Conservation (phyloP, 2,113 vertebrate species). For the Pteruthius melanotis region DNA sequence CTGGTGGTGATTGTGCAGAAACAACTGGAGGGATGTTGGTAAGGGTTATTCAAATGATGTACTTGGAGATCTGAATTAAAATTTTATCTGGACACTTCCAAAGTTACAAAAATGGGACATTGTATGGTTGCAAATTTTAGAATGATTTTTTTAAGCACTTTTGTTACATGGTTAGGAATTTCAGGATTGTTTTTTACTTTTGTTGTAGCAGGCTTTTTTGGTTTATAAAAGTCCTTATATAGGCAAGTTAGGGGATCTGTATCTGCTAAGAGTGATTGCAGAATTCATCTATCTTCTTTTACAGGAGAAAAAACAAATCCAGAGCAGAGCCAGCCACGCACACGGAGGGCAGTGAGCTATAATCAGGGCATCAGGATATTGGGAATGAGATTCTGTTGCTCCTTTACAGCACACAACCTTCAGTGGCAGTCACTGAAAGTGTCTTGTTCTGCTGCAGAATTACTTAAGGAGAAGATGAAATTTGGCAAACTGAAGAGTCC, state of each 20-base stretch:
- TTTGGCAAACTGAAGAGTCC: not conserved
- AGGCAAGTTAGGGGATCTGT: not conserved
- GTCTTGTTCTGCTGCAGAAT: not conserved
- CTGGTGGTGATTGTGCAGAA: not conserved
- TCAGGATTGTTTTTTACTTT: not conserved
- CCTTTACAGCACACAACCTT: not conserved
- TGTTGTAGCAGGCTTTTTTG: rapidly evolving
- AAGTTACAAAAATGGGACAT: not conserved
- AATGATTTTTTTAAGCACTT: not conserved
- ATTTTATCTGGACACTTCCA: not conserved
- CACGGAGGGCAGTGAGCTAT: not conserved
- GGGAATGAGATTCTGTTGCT: not conserved
- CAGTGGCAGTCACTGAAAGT: not conserved
- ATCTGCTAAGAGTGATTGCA: not conserved
- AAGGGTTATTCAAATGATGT: not conserved
- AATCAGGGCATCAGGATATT: not conserved
- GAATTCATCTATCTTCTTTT: not conserved
- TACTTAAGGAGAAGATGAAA: not conserved
- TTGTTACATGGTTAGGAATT: not conserved
- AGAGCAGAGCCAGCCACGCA: not conserved
- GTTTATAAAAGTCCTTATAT: not conserved
- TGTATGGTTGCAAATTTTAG: not conserved
- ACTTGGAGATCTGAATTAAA: not conserved
- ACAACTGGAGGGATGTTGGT: not conserved
- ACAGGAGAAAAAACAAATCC: not conserved